Evolutionary conservation across 2,113 vertebrate species (phyloP).

Genomic region (Petrocephalus zakoni): DNA sequence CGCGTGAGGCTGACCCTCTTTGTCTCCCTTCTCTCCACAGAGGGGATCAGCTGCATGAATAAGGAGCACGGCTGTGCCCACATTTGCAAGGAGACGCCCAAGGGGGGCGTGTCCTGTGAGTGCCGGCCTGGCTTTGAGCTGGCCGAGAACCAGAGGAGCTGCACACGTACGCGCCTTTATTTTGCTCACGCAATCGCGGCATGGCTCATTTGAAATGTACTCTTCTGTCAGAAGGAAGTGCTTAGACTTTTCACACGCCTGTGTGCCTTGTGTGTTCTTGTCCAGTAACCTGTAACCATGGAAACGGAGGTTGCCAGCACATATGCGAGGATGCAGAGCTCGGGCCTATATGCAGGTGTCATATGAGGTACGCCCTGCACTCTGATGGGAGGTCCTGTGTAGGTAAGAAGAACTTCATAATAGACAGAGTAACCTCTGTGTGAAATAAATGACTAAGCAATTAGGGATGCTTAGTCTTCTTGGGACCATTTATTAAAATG

Average conservation of each 20-base stretch:
- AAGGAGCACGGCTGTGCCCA: constrained; percentile 92
- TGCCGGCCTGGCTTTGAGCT: constrained; percentile 94
- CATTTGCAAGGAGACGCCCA: constrained; percentile 92
- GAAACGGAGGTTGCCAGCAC: constrained; percentile 95
- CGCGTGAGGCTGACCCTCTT: constrained; percentile 14
- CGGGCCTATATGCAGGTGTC: constrained; percentile 84
- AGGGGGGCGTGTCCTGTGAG: constrained; percentile 85
- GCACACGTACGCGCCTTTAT: constrained; percentile 73
- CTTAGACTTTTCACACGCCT: neutral
- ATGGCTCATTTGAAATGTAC: constrained; percentile 1
- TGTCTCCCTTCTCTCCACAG: constrained; percentile 59
- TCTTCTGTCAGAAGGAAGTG: neutral
- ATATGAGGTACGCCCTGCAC: constrained; percentile 78
- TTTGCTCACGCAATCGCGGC: neutral
- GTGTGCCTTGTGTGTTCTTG: constrained; percentile 36
- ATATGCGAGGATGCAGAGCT: constrained; percentile 83
- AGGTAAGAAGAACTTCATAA: constrained; percentile 64
- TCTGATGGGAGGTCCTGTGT: constrained; percentile 78
- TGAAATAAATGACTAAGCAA: neutral
- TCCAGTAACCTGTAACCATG: constrained; percentile 92
- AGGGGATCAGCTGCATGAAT: constrained; percentile 98
- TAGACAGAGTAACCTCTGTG: neutral
- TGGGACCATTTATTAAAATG: neutral
- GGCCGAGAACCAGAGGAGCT: constrained; percentile 87
- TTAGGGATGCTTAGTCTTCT: neutral